phyloP scores from a whole-genome alignment of 2,113 vertebrate genomes.

The Hystrix cristata region DNA sequence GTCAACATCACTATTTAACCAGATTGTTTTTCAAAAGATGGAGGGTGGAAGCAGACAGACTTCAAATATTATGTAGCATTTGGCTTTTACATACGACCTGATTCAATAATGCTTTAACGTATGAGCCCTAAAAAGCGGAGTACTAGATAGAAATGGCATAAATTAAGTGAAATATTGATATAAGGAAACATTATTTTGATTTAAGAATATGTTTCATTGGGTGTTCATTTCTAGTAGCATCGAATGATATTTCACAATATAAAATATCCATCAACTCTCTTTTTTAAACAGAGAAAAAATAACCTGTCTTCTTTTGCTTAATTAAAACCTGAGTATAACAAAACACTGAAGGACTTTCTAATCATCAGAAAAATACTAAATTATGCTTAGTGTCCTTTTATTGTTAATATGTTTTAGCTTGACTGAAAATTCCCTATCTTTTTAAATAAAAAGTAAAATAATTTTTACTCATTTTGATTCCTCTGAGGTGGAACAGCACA shows the following conservation, averaged over 20 bases:
- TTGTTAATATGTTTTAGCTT: constrained; percentile 34
- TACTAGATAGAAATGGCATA: constrained; percentile 15
- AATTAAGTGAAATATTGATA: constrained; percentile 35
- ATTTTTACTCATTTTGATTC: background rate
- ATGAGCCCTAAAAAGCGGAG: constrained; percentile 21
- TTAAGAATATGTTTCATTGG: constrained; percentile 6
- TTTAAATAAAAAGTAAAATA: constrained; percentile 36
- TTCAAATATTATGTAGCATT: background rate
- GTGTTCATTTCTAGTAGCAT: constrained; percentile 25
- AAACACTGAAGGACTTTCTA: constrained; percentile 57
- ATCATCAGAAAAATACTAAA: constrained; percentile 67
- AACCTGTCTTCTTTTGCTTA: constrained; percentile 36
- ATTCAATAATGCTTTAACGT: constrained; percentile 48
- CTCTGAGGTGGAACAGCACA: background rate
- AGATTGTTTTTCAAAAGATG: background rate
- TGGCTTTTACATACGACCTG: constrained; percentile 4
- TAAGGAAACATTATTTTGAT: background rate
- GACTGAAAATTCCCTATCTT: background rate
- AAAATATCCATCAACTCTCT: constrained; percentile 46
- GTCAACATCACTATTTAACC: background rate
- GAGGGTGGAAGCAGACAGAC: background rate
- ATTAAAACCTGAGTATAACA: constrained; percentile 55
- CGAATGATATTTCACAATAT: constrained; percentile 4
- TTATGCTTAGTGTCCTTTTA: constrained; percentile 52
- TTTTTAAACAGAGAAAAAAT: background rate